These are phyloP conservation scores for Lasioglossum oenotherae DNA, from an alignment of 2,888 invertebrate species.

Conservation along the genomic window DNA sequence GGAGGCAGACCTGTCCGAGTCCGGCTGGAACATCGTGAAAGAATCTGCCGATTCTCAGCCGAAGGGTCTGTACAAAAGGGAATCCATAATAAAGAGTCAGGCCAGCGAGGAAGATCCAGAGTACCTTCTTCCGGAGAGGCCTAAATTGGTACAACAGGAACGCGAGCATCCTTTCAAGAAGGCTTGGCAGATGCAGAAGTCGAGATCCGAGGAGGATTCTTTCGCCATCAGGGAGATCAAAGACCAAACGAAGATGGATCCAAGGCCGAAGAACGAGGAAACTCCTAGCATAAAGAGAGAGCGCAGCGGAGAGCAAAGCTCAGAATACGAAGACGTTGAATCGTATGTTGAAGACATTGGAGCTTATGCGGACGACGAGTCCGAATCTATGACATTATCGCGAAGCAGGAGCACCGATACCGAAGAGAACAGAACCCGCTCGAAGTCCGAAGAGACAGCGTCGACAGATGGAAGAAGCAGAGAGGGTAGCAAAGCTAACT, in stretches of 20 bases:
- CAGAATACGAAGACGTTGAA: constrained; percentile 54
- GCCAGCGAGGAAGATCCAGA: constrained; percentile 83
- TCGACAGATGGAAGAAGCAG: constrained; percentile 56
- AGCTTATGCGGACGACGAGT: constrained; percentile 61
- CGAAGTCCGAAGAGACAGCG: constrained; percentile 65
- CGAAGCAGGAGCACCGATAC: constrained; percentile 65
- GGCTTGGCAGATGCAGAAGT: constrained; percentile 83
- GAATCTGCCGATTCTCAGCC: constrained; percentile 54
- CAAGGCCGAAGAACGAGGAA: constrained; percentile 34
- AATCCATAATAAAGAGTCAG: constrained; percentile 83
- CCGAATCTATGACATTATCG: constrained; percentile 53
- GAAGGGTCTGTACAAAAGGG: constrained; percentile 79
- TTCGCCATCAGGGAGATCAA: constrained; percentile 58
- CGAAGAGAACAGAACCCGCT: constrained; percentile 67
- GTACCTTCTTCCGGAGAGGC: constrained; percentile 81
- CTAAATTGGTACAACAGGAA: constrained; percentile 82
- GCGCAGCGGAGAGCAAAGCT: constrained; percentile 55
- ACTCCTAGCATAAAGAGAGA: constrained; percentile 25
- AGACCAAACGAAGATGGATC: constrained; percentile 21
- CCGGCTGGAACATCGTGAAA: constrained; percentile 63
- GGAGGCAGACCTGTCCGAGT: constrained; percentile 65
- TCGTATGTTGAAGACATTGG: constrained; percentile 57
- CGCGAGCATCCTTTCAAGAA: constrained; percentile 83
- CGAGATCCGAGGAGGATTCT: constrained; percentile 81
- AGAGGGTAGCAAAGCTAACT: constrained; percentile 62